Percentiles rank a stretch among this genome's conserved stretches.
Conservation (phyloP, 2,797 vertebrate species). For the Tadarida brasiliensis region DNA sequence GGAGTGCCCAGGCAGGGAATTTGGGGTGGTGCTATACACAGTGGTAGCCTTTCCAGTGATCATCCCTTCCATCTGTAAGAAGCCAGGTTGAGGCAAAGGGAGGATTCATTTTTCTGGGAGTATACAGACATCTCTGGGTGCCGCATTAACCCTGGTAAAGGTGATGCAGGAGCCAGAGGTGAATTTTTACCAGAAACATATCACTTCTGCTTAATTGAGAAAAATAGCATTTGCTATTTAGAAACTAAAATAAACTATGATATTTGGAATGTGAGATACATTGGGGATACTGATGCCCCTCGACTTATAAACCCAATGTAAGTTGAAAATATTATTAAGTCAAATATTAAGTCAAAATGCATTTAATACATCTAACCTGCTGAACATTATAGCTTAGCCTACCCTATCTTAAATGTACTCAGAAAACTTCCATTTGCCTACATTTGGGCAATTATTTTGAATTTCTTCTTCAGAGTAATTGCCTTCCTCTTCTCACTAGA, state of each 20-base stretch:
- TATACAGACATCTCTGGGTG: not conserved
- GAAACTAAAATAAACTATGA: not conserved
- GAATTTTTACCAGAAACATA: not conserved
- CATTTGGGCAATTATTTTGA: not conserved
- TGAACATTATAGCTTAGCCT: not conserved
- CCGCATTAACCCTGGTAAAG: too few species aligned
- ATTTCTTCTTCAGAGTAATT: not conserved
- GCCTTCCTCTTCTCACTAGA: not conserved
- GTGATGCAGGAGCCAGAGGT: not conserved
- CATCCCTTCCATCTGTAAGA: not conserved
- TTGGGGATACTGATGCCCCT: not conserved
- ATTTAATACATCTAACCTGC: too few species aligned
- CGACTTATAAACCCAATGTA: not conserved
- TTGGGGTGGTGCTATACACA: fast-evolving
- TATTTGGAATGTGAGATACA: not conserved
- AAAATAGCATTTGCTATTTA: not conserved
- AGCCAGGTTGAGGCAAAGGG: not conserved
- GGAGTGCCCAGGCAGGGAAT: not conserved
- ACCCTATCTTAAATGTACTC: not conserved
- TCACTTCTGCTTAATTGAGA: not conserved
- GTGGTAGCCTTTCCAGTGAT: not conserved
- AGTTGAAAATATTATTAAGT: not conserved
- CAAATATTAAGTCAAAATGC: not conserved
- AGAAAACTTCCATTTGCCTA: not conserved
- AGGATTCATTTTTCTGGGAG: not conserved